These are phyloP conservation scores for Psylliodes chrysocephalus DNA, from an alignment of 2,888 invertebrate species.

Conservation along the genomic window DNA sequence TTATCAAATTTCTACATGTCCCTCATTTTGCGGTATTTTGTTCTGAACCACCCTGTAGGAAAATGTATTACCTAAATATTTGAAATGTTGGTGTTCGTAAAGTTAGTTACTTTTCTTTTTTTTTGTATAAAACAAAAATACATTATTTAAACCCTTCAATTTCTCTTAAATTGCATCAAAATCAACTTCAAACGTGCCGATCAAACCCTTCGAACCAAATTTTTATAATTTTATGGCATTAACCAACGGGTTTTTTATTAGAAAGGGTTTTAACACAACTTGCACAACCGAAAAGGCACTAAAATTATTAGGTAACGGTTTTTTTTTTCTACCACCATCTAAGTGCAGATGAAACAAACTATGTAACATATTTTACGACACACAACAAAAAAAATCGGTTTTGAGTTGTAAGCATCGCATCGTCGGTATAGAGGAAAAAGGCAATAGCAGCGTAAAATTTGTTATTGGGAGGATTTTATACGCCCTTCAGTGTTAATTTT, in stretches of 20 bases:
- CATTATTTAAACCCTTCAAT: too few relatives aligned
- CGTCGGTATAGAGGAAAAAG: conserved; percentile 6
- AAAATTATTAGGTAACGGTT: conserved; percentile 2
- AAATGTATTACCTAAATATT: too few relatives aligned
- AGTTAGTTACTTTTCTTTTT: too few relatives aligned
- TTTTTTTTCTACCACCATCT: background rate
- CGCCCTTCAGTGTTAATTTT: conserved; percentile 29
- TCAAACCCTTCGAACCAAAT: background rate
- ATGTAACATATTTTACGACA: background rate
- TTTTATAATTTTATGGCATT: background rate
- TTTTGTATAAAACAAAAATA: too few relatives aligned
- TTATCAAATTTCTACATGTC: too few relatives aligned
- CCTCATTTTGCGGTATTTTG: too few relatives aligned
- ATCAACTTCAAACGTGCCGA: background rate
- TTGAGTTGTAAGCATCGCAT: background rate
- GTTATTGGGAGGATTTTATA: conserved; percentile 26
- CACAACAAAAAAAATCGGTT: background rate
- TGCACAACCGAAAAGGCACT: background rate
- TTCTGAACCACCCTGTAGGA: too few relatives aligned
- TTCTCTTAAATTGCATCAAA: background rate
- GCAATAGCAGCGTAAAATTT: conserved; percentile 30
- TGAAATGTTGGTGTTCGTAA: too few relatives aligned
- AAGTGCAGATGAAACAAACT: background rate
- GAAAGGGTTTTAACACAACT: background rate
- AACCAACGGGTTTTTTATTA: background rate